Evolutionary conservation across 1,140 invertebrate genomes (phyloP).

Genomic region (Bathynomus jamesi): DNA sequence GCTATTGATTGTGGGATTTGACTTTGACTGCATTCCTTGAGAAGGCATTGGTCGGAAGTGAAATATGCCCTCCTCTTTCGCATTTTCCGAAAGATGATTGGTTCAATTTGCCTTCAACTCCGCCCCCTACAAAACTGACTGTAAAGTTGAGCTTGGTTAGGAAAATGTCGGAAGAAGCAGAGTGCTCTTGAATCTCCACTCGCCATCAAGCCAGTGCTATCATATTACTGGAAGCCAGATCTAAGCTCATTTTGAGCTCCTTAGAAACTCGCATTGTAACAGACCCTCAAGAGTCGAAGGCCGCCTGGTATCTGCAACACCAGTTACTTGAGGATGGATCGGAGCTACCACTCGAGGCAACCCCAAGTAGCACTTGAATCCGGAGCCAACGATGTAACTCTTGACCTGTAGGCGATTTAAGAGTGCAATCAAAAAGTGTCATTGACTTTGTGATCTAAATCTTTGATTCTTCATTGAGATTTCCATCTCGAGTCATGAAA

Average conservation of each 20-base stretch:
- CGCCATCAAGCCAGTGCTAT: constrained; percentile 34
- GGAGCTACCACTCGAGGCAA: constrained; percentile 12
- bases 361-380: constrained; percentile 24
- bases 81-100: constrained; percentile 16
- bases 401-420: constrained; percentile 33
- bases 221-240: constrained; percentile 36
- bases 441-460: constrained; percentile 33
- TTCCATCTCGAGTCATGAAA: no score
- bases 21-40: constrained; percentile 23
- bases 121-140: constrained; percentile 27
- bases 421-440: constrained; percentile 20
- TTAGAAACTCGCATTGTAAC: constrained; percentile 28
- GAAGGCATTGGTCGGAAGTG: constrained; percentile 17
- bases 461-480: constrained; percentile 15
- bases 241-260: constrained; percentile 33
- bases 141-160: constrained; percentile 37
- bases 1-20: constrained; percentile 37
- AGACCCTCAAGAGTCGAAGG: constrained; percentile 12
- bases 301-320: neutral
- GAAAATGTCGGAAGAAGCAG: constrained; percentile 35
- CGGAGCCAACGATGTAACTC: constrained; percentile 28
- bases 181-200: constrained; percentile 35
- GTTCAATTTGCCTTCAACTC: constrained; percentile 10
- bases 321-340: constrained; percentile 7
- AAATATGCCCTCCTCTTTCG: constrained; percentile 14